Conservation (phyloP, 2,797 vertebrate species). For the Poeciliopsis infans region DNA sequence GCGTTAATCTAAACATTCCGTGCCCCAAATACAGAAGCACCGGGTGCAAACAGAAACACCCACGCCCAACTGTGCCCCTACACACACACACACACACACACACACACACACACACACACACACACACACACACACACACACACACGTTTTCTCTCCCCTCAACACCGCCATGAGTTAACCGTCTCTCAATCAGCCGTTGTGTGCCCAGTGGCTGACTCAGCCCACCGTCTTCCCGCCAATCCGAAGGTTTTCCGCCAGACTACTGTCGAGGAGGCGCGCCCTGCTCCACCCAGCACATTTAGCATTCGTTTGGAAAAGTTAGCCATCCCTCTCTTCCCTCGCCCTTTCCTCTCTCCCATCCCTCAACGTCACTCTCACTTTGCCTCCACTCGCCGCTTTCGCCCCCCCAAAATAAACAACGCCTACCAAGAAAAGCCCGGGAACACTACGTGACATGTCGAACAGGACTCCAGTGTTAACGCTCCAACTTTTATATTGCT, state of each 20-base stretch:
- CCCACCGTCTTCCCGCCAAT: constrained; percentile 53
- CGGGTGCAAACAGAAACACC: constrained; percentile 59
- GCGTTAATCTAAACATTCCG: constrained; percentile 53
- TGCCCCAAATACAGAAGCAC: constrained; percentile 43
- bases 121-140: too few species aligned
- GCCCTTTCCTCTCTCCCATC: constrained; percentile 5
- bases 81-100: not conserved
- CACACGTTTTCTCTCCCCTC: constrained; percentile 1
- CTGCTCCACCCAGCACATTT: constrained; percentile 59
- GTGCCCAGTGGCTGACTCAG: constrained; percentile 63
- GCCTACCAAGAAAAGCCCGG: constrained; percentile 48
- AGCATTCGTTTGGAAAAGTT: constrained; percentile 43
- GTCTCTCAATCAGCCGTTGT: constrained; percentile 49
- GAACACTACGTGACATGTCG: constrained; percentile 39
- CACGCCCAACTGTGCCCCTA: constrained; percentile 30
- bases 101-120: not conserved
- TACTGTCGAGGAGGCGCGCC: constrained; percentile 63
- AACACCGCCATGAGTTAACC: constrained; percentile 33
- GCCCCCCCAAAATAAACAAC: constrained; percentile 66
- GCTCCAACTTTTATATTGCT: constrained; percentile 29
- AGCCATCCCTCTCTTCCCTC: not conserved
- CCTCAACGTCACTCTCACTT: constrained; percentile 19
- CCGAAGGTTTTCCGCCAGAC: constrained; percentile 64
- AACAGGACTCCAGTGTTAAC: constrained; percentile 55
- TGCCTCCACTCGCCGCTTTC: constrained; percentile 13